Percentiles rank a stretch among this genome's conserved stretches.
Conservation (phyloP, 2,113 vertebrate species). For the Mormyrus iriodes region DNA sequence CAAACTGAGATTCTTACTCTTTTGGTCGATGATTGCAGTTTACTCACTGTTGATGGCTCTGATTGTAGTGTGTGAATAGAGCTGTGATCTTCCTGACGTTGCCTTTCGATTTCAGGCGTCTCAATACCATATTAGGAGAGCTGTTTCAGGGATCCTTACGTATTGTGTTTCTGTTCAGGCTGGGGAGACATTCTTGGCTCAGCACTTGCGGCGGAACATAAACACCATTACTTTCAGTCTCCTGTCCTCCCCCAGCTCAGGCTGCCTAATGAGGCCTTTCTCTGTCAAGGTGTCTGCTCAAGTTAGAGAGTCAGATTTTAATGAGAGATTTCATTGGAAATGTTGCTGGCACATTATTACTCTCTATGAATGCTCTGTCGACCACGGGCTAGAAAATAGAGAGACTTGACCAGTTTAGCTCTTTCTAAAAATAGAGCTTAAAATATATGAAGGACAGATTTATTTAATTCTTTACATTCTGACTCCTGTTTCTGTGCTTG, state of each 20-base stretch:
- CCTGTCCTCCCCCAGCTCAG: neutral
- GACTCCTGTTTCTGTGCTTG: neutral
- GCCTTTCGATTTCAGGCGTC: neutral
- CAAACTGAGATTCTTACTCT: neutral
- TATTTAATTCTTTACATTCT: neutral
- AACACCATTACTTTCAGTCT: neutral
- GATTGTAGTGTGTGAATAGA: neutral
- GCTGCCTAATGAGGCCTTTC: neutral
- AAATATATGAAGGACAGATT: neutral
- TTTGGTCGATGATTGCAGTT: neutral
- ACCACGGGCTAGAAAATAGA: neutral
- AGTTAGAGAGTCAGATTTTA: neutral
- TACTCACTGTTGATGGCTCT: neutral
- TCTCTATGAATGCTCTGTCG: neutral
- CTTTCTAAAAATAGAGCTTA: neutral
- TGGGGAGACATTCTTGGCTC: constrained; percentile 13
- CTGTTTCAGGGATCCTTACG: neutral
- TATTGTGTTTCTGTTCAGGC: neutral
- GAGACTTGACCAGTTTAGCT: neutral
- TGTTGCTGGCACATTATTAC: constrained; percentile 1
- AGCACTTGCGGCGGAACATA: neutral
- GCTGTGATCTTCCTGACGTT: neutral
- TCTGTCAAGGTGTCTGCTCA: constrained; percentile 17
- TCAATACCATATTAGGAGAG: constrained; percentile 2
- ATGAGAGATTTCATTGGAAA: constrained; percentile 22